A percentile compares a stretch with the other conserved stretches of the same genome.
These are phyloP conservation scores for Syrrhaptes paradoxus DNA, from an alignment of 2,113 vertebrate species.

Conservation along the genomic window DNA sequence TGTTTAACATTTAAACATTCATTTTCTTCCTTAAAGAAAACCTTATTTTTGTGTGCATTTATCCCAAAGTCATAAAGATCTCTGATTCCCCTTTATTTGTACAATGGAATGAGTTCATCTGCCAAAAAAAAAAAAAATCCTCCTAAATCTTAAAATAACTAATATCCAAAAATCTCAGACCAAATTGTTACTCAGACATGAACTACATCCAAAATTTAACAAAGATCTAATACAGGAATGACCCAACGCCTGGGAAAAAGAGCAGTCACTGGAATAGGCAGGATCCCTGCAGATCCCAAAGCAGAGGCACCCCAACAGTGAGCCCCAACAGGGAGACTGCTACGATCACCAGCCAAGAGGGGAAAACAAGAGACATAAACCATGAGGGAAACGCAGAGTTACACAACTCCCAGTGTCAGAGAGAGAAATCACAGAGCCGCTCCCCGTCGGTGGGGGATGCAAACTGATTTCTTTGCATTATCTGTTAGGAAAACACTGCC, in stretches of 20 bases:
- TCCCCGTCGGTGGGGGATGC: fast-evolving
- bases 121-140: neutral
- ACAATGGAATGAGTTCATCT: neutral
- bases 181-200: neutral
- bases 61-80: neutral
- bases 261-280: fast-evolving
- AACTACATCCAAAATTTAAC: neutral
- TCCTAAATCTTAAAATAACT: neutral
- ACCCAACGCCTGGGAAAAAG: neutral
- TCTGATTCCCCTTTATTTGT: neutral
- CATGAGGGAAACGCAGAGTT: neutral
- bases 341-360: neutral
- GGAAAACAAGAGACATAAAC: neutral
- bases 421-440: neutral
- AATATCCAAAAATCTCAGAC: neutral
- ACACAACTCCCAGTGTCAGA: neutral
- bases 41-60: neutral
- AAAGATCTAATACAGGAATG: neutral
- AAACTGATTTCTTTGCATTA: neutral
- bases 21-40: neutral
- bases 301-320: fast-evolving
- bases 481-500: neutral
- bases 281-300: neutral
- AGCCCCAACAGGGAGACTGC: neutral
- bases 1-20: neutral